Conservation (phyloP, 2,797 vertebrate genomes). For the Acrossocheilus fasciatus region DNA sequence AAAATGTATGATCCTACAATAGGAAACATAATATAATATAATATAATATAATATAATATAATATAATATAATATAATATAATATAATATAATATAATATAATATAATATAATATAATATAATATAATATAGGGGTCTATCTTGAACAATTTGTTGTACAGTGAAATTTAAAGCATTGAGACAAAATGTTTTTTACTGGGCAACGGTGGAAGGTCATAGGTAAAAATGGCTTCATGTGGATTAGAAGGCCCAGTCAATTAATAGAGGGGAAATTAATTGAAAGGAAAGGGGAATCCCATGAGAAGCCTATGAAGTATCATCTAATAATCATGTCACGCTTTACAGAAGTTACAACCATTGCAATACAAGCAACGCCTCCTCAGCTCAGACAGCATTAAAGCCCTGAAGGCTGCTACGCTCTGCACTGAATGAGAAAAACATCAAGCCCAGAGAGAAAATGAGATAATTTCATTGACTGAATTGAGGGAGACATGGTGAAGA, state of each 20-base stretch:
- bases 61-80: too few relatives aligned
- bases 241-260: not conserved
- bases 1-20: not conserved
- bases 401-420: not conserved
- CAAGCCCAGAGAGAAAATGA: not conserved
- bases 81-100: too few relatives aligned
- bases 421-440: not conserved
- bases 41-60: too few relatives aligned
- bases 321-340: constrained; percentile 18
- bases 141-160: not conserved
- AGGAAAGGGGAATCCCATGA: not conserved
- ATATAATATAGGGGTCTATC: not conserved
- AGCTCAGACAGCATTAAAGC: constrained; percentile 16
- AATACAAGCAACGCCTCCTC: constrained; percentile 1
- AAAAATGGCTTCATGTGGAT: constrained; percentile 11
- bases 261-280: not conserved
- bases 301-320: constrained; percentile 11
- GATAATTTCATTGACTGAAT: not conserved
- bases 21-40: not conserved
- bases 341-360: constrained; percentile 1
- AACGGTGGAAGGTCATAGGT: not conserved
- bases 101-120: too few relatives aligned
- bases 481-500: not conserved
- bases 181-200: not conserved
- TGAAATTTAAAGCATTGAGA: not conserved